phyloP scores from a whole-genome alignment of 2,113 vertebrate genomes.

The Zosterops hypoxanthus region DNA sequence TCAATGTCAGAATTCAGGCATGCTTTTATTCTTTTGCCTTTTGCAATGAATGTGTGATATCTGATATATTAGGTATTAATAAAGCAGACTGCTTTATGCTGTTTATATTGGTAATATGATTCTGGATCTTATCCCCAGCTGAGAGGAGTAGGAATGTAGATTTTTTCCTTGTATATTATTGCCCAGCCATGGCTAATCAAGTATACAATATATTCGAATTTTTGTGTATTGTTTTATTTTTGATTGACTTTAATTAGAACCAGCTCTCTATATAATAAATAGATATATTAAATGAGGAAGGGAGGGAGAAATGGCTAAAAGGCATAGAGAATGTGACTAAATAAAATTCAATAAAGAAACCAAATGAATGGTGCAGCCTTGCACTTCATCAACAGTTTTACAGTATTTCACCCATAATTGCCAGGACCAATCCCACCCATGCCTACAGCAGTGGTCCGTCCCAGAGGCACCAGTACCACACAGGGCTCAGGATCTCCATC shows the following conservation, averaged over 20 bases:
- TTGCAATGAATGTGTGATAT: constrained; percentile 62
- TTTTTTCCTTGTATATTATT: constrained; percentile 38
- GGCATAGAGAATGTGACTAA: background rate
- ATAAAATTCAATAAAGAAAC: background rate
- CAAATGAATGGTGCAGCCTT: background rate
- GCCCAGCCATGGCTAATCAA: constrained; percentile 50
- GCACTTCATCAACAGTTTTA: background rate
- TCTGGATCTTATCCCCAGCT: constrained; percentile 62
- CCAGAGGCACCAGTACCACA: background rate
- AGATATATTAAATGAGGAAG: background rate
- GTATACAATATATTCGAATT: background rate
- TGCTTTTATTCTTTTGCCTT: constrained; percentile 66
- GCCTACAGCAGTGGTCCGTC: background rate
- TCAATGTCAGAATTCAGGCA: constrained; percentile 60
- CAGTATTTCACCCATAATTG: background rate
- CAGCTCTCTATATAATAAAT: constrained; percentile 16
- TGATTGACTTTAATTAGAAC: constrained; percentile 48
- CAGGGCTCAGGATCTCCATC: background rate
- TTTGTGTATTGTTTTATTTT: constrained; percentile 52
- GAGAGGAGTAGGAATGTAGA: constrained; percentile 45
- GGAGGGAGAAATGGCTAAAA: background rate
- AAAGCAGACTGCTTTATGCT: constrained; percentile 61
- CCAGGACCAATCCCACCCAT: background rate
- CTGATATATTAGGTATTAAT: constrained; percentile 71
- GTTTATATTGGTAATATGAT: constrained; percentile 65